Percentiles rank a stretch among this genome's conserved stretches.
phyloP scores from a whole-genome alignment of 1,140 invertebrate genomes.

The Zophobas atratus region DNA sequence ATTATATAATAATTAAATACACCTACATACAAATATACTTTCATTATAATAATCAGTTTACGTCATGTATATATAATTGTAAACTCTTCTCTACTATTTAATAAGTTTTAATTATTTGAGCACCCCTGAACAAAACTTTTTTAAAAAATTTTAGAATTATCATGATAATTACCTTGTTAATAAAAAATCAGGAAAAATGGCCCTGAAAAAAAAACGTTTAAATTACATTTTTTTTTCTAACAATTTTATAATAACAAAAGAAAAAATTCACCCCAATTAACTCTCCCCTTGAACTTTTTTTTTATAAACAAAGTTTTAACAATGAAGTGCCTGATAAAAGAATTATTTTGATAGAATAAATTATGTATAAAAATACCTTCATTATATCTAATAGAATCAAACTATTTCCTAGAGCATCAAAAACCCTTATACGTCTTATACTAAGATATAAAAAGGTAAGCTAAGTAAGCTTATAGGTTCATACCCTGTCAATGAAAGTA shows the following conservation, averaged over 20 bases:
- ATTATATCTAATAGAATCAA: conserved; percentile 71
- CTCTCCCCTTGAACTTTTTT: not conserved
- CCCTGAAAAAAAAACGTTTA: no score
- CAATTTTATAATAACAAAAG: not conserved
- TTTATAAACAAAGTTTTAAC: conserved; percentile 46
- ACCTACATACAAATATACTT: conserved; percentile 3
- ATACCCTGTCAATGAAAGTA: conserved; percentile 69
- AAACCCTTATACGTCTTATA: conserved; percentile 72
- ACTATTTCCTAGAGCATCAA: conserved; percentile 72
- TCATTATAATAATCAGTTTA: not conserved
- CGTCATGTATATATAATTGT: no score
- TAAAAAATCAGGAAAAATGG: no score
- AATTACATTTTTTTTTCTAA: not conserved
- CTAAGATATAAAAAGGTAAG: conserved; percentile 71
- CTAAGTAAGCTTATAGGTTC: conserved; percentile 70
- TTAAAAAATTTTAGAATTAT: no score
- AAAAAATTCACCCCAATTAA: not conserved
- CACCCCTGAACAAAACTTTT: no score
- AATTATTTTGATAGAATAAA: conserved; percentile 72
- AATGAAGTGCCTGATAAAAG: conserved; percentile 72
- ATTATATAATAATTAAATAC: conserved; percentile 55
- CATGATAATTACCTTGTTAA: no score
- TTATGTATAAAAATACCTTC: conserved; percentile 66
- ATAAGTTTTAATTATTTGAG: no score
- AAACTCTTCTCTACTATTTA: no score